A percentile compares a stretch with the other conserved stretches of the same genome.
Evolutionary conservation across 2,888 invertebrate species (phyloP).

Genomic region (Anoplius nigerrimus): DNA sequence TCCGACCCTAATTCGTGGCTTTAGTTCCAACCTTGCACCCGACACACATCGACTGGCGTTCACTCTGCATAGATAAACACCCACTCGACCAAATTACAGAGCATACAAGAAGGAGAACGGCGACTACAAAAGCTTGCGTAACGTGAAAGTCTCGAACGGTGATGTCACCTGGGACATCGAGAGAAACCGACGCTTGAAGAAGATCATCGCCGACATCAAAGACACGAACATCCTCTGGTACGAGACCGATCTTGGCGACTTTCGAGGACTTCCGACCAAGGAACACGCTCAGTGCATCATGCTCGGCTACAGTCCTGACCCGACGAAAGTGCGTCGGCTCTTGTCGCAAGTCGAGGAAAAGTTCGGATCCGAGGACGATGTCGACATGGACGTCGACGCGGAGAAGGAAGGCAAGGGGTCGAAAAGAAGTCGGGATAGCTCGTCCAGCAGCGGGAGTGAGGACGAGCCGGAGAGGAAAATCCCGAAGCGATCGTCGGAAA

Average conservation of each 20-base stretch:
- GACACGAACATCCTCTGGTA: constrained; percentile 80
- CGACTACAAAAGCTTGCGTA: constrained; percentile 84
- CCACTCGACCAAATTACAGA: constrained; percentile 26
- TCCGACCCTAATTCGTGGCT: too few species aligned
- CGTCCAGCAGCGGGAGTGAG: constrained; percentile 37
- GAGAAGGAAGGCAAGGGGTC: constrained; percentile 24
- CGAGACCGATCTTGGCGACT: constrained; percentile 66
- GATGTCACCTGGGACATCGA: constrained; percentile 85
- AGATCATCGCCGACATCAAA: constrained; percentile 78
- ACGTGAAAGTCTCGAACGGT: constrained; percentile 77
- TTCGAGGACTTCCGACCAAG: constrained; percentile 79
- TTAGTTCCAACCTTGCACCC: too few species aligned
- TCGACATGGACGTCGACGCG: constrained; percentile 32
- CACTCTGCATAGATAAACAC: too few species aligned
- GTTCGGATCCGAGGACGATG: constrained; percentile 27
- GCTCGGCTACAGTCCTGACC: constrained; percentile 87
- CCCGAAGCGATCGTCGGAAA: constrained; percentile 66
- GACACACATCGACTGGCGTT: too few species aligned
- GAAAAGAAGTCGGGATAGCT: constrained; percentile 44
- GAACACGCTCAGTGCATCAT: constrained; percentile 83
- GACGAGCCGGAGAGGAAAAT: constrained; percentile 58
- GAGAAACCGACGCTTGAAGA: constrained; percentile 80
- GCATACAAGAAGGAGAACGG: constrained; percentile 82
- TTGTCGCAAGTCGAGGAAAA: constrained; percentile 43
- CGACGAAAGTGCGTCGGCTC: constrained; percentile 62